These are phyloP conservation scores for Apamea monoglypha DNA, from an alignment of 2,888 invertebrate genomes.

Conservation along the genomic window DNA sequence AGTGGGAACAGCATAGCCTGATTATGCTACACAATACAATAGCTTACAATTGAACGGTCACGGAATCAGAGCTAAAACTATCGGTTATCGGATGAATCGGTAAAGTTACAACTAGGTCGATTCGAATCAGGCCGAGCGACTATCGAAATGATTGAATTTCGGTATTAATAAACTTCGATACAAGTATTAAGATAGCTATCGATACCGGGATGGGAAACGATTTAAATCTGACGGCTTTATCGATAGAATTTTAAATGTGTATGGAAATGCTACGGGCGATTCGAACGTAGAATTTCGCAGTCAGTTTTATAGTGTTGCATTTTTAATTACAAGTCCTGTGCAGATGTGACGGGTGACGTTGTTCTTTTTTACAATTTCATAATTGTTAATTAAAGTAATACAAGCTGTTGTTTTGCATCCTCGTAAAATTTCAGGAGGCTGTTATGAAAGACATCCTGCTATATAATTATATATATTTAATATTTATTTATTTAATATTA, in stretches of 20 bases:
- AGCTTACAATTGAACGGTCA: not conserved
- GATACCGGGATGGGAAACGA: conserved; percentile 41
- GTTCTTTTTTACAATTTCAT: not conserved
- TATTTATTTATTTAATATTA: too few relatives aligned
- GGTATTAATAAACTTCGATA: conserved; percentile 52
- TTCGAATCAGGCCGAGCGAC: conserved; percentile 30
- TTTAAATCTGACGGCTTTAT: conserved; percentile 42
- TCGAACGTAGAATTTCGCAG: conserved; percentile 1
- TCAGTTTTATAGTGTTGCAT: conserved; percentile 19
- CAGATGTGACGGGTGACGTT: not conserved
- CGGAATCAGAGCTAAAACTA: conserved; percentile 12
- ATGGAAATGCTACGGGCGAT: conserved; percentile 15
- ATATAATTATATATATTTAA: too few relatives aligned
- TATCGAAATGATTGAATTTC: conserved; percentile 51
- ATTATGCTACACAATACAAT: not conserved
- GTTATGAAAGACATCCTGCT: too few relatives aligned
- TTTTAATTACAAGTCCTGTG: conserved; percentile 13
- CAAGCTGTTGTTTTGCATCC: too few relatives aligned
- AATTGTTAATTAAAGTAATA: too few relatives aligned
- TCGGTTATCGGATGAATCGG: conserved; percentile 19
- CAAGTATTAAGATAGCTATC: conserved; percentile 45
- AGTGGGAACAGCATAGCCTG: too few relatives aligned
- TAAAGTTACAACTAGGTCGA: conserved; percentile 38
- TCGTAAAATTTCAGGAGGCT: too few relatives aligned
- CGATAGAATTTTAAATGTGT: conserved; percentile 38